A percentile compares a stretch with the other conserved stretches of the same genome.
phyloP scores from a whole-genome alignment of 2,113 vertebrate genomes.

The Phaetusa simplex region DNA sequence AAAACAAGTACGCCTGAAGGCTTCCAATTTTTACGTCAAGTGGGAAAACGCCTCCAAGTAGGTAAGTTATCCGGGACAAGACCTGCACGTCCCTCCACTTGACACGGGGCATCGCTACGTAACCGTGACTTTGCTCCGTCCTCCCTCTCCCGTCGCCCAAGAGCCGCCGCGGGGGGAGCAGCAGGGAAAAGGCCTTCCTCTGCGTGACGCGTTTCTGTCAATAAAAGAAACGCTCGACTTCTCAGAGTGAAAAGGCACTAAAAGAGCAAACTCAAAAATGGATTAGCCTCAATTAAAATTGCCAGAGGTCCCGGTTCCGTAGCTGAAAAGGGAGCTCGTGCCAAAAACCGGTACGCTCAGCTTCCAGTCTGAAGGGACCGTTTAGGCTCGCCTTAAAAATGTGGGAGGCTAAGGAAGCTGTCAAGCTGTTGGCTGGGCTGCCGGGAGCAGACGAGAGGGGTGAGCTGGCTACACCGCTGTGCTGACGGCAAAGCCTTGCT shows the following conservation, averaged over 20 bases:
- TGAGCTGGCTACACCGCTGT: not conserved
- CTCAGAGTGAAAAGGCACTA: not conserved
- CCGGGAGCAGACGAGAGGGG: not conserved
- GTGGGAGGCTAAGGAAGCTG: not conserved
- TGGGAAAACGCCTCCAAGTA: not conserved
- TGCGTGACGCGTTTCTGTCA: not conserved
- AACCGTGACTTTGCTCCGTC: not conserved
- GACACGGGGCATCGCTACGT: not conserved
- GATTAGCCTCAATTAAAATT: not conserved
- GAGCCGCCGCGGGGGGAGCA: rapidly evolving
- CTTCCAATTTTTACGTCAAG: rapidly evolving
- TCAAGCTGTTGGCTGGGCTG: conserved; percentile 2
- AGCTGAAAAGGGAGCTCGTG: not conserved
- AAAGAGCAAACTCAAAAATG: not conserved
- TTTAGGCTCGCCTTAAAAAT: not conserved
- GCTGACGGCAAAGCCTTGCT: not conserved
- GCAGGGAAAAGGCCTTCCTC: not conserved
- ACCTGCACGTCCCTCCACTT: not conserved
- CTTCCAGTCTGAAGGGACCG: not conserved
- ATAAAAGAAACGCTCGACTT: no score
- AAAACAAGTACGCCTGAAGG: rapidly evolving
- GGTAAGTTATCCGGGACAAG: not conserved
- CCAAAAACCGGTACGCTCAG: not conserved
- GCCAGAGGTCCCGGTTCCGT: not conserved
- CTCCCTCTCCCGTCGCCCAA: not conserved